Evolutionary conservation across 2,113 vertebrate species (phyloP).

Genomic region (Cranoglanis bouderius): DNA sequence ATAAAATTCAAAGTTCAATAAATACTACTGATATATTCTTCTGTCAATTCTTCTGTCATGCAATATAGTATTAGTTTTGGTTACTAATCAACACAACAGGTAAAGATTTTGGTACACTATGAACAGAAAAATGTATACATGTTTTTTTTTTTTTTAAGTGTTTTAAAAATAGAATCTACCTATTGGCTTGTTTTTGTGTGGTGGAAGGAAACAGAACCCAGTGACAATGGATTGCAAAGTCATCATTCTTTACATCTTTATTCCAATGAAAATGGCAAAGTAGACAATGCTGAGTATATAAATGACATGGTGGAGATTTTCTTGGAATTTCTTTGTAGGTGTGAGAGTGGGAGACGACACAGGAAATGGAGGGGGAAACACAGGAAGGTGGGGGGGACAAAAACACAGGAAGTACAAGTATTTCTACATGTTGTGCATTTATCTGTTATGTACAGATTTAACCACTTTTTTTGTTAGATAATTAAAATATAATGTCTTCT

Average conservation of each 20-base stretch:
- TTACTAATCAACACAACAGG: not conserved
- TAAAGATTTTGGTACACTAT: not conserved
- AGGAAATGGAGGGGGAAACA: not conserved
- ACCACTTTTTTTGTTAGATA: not conserved
- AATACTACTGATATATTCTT: not conserved
- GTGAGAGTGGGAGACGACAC: too few relatives aligned
- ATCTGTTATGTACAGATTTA: not conserved
- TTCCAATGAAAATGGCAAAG: not conserved
- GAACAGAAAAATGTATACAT: not conserved
- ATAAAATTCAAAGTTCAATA: not conserved
- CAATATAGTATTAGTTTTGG: not conserved
- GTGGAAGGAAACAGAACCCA: not conserved
- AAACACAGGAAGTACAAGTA: not conserved
- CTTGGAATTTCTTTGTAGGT: not conserved
- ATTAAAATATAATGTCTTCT: not conserved
- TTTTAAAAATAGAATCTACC: not conserved
- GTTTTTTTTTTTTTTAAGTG: too few relatives aligned
- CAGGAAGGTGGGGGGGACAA: not conserved
- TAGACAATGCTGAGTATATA: not conserved
- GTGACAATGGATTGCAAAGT: not conserved
- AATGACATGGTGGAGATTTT: not conserved
- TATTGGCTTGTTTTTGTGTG: not conserved
- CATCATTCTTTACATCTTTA: not conserved
- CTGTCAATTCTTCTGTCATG: not conserved
- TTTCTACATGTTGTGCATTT: not conserved